Conservation (phyloP, 2,113 vertebrate species). For the Pseudorectes ferrugineus region DNA sequence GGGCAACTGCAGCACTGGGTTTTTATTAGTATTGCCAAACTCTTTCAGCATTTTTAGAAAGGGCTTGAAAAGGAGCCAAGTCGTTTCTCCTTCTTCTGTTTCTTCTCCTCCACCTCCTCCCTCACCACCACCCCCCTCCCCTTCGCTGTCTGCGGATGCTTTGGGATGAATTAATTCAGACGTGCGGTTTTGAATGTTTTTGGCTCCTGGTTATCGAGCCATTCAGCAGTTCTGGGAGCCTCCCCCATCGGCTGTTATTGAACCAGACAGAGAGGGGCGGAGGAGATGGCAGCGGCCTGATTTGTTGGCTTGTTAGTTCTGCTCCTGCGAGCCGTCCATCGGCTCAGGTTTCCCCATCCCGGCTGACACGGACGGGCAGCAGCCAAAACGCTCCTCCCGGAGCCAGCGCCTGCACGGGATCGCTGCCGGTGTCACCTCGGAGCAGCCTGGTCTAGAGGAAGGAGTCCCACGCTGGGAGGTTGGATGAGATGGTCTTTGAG, state of each 20-base stretch:
- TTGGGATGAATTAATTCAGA: slow-evolving; percentile 22
- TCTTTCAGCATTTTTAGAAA: slow-evolving; percentile 39
- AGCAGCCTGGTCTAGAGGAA: rapidly evolving
- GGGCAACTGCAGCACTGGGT: slow-evolving; percentile 5
- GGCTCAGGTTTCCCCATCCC: slow-evolving; percentile 25
- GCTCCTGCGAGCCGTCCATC: slow-evolving; percentile 9
- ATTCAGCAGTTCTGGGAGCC: slow-evolving; percentile 25
- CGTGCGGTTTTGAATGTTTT: slow-evolving; percentile 36
- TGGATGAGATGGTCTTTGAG: not conserved
- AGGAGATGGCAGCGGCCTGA: slow-evolving; percentile 57
- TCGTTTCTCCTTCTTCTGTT: slow-evolving; percentile 5
- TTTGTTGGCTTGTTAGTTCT: slow-evolving; percentile 57
- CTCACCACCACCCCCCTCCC: not conserved
- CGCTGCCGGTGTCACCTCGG: rapidly evolving
- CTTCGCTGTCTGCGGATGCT: not conserved
- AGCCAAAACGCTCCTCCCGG: not conserved
- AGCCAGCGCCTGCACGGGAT: rapidly evolving
- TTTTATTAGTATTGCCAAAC: slow-evolving; percentile 45
- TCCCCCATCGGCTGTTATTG: slow-evolving; percentile 10
- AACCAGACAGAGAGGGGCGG: slow-evolving; percentile 56
- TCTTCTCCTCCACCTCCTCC: not conserved
- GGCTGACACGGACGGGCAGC: not conserved
- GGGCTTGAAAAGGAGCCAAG: slow-evolving; percentile 22
- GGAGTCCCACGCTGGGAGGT: not conserved
- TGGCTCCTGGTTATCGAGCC: slow-evolving; percentile 40